These are phyloP conservation scores for Zoanthus gigantus DNA, from an alignment of 92 coral and sea anemone species.

Conservation along the genomic window DNA sequence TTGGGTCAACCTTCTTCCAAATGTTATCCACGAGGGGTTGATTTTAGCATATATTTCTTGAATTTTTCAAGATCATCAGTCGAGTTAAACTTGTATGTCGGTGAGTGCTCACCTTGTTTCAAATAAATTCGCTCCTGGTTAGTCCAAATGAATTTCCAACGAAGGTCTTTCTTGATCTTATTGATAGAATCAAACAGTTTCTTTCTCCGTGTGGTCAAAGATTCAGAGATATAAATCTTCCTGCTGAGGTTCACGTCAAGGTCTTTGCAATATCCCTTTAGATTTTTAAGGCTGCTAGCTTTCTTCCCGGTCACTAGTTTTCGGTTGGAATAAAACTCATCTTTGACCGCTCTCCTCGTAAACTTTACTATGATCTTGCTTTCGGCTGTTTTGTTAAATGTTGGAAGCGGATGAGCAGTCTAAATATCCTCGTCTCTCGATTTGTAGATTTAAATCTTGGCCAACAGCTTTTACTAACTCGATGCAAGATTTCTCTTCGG, in stretches of 20 bases:
- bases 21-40: background rate
- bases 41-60: background rate
- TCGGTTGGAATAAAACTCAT: constrained; percentile 3
- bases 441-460: background rate
- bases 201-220: constrained; percentile 17
- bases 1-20: constrained; percentile 7
- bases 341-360: background rate
- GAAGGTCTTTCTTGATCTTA: constrained; percentile 5
- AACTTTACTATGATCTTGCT: constrained; percentile 2
- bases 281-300: constrained; percentile 11
- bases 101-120: constrained; percentile 42
- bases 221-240: constrained; percentile 6
- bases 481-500: background rate
- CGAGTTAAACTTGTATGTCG: background rate
- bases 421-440: background rate
- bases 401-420: background rate
- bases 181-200: background rate
- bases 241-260: background rate
- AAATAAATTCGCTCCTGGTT: constrained; percentile 55
- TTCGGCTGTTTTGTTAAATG: background rate
- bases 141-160: constrained; percentile 62
- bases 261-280: constrained; percentile 4
- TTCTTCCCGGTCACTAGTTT: background rate
- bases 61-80: constrained; percentile 8
- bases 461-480: constrained; percentile 3